Base-by-base conservation (phyloP, 2,888 invertebrate species). In the Nomada lathburiana region DNA sequence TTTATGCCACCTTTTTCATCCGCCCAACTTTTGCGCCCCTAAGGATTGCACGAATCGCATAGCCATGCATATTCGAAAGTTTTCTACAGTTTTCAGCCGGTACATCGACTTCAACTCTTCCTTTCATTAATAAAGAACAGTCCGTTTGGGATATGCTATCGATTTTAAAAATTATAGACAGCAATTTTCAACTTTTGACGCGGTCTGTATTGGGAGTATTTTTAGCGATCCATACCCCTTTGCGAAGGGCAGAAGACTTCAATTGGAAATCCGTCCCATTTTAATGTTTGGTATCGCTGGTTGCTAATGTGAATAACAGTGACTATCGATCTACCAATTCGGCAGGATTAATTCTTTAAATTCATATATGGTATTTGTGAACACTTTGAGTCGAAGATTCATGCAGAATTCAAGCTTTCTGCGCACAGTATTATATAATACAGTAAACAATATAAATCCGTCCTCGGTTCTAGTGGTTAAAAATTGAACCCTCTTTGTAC, bases 61-160 rank as follows among this genome's bases (percentile, higher is more conserved):
- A 76, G 80, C 82, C 80, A 85, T 88, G 88, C 88, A 88, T 84
- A 89, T 84, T 83, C 87, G 87, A 71, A 86, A 88, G 82, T 86
- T 87, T 82, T 57, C 75, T 68, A 71, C 73, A 60, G 60, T 53
- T 70, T 60, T 83, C 85, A 74, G 68, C 77, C 76, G 63, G 69
- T 64, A 47, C 68, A 64, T 76, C 75, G 72, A 71, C 80, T 87
- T 78, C 65, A 64, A 71, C 60, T 67, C 82, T 71, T 79, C 74
- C 69, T 80, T 81, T 75, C 80, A 68, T 79, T 83, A 86, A 88
- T 87, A 87, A 88, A 82, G 80, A 80, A 86, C 76, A 77, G 44
- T 73, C 84, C 87, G 72, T 87, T 70, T 73, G 82, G 85, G 76
- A 87, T 78, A 52, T 60, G 63, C 44, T 67, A 74, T 75, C 77